Conservation (phyloP, 2,888 invertebrate genomes). For the Emmelina monodactyla region DNA sequence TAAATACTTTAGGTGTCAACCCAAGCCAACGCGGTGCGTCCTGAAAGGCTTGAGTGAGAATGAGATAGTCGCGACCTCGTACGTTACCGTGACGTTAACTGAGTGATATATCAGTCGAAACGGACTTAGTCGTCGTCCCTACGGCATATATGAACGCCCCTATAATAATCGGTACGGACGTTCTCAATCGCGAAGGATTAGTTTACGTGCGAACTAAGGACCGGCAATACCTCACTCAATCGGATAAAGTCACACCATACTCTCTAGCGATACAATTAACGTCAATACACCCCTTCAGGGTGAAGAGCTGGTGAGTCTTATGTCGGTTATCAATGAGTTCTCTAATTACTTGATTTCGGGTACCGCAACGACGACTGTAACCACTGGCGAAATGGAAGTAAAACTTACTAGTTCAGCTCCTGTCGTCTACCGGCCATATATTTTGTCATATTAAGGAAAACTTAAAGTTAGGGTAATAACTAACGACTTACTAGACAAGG, state of each 20-base stretch:
- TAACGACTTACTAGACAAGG: neutral
- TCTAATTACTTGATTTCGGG: conserved; percentile 9
- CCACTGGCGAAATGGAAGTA: conserved; percentile 10
- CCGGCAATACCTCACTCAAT: conserved; percentile 5
- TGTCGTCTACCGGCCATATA: conserved; percentile 8
- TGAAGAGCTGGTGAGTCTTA: conserved; percentile 4
- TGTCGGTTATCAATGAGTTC: conserved; percentile 8
- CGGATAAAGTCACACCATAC: too few relatives aligned
- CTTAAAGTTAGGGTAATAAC: neutral
- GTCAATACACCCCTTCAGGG: conserved; percentile 7
- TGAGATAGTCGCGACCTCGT: conserved; percentile 3
- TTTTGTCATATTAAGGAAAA: conserved; percentile 3
- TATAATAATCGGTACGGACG: conserved; percentile 13
- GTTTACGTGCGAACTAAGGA: conserved; percentile 10
- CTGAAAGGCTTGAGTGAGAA: conserved; percentile 10
- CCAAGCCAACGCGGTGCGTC: conserved; percentile 4
- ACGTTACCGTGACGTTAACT: conserved; percentile 12
- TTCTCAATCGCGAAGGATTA: conserved; percentile 11
- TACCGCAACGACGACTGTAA: conserved; percentile 10
- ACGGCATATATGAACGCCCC: conserved; percentile 7
- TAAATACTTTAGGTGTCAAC: conserved; percentile 9
- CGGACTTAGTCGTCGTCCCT: conserved; percentile 11
- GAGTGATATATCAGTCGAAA: conserved; percentile 7
- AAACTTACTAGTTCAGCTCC: conserved; percentile 4
- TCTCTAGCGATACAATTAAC: neutral